Evolutionary conservation across 2,113 vertebrate species (phyloP).

Genomic region (Cathartes aura): DNA sequence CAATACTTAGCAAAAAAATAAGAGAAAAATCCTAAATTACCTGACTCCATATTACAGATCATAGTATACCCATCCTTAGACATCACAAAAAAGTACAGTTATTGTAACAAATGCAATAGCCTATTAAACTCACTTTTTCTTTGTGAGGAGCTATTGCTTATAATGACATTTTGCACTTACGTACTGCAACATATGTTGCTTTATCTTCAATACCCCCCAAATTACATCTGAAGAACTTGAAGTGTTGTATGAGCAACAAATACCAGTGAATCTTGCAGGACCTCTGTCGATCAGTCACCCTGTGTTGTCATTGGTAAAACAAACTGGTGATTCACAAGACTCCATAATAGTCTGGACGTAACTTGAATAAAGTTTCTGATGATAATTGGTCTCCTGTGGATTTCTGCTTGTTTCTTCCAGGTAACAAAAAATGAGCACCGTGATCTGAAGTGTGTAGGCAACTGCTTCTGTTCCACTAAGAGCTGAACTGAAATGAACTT

Average conservation of each 20-base stretch:
- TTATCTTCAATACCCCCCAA: background rate
- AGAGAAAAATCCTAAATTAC: background rate
- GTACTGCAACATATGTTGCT: background rate
- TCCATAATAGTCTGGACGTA: background rate
- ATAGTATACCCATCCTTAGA: background rate
- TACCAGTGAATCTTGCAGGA: background rate
- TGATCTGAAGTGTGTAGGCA: background rate
- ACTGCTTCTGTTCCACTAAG: background rate
- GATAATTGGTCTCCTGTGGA: background rate
- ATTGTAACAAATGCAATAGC: background rate
- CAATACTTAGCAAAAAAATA: background rate
- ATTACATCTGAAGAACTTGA: background rate
- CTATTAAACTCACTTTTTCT: background rate
- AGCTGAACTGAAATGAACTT: background rate
- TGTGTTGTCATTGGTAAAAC: background rate
- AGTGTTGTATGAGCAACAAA: background rate
- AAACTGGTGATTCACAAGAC: background rate
- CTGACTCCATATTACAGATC: background rate
- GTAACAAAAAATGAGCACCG: background rate
- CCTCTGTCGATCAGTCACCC: background rate
- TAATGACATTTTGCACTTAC: background rate
- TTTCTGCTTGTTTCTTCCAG: background rate
- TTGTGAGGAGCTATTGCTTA: background rate
- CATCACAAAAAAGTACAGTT: background rate
- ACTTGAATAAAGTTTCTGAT: background rate